These are phyloP conservation scores for Peromyscus eremicus DNA, from an alignment of 2,797 vertebrate species.

Conservation along the genomic window DNA sequence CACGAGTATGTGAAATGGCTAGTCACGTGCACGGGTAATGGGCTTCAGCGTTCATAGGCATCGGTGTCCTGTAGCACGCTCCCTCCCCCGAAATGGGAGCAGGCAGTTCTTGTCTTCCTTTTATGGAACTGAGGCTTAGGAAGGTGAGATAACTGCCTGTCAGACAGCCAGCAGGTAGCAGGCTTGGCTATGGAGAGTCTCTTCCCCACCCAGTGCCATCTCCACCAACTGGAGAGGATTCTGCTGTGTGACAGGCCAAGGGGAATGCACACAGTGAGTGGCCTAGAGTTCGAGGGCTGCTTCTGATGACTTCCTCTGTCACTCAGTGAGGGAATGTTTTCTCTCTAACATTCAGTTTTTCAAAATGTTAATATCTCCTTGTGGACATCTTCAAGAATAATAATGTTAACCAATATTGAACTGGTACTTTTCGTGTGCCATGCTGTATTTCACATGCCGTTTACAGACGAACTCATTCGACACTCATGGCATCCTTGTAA, in stretches of 20 bases:
- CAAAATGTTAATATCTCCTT: neutral
- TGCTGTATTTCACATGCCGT: neutral
- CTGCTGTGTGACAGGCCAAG: rapidly evolving
- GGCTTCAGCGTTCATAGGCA: too few species aligned
- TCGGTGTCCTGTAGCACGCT: neutral
- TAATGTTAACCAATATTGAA: neutral
- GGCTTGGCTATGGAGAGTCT: neutral
- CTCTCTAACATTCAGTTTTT: neutral
- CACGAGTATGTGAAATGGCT: neutral
- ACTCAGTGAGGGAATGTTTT: neutral
- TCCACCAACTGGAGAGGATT: neutral
- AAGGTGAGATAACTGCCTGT: neutral
- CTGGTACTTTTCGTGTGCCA: neutral
- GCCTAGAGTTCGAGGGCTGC: neutral
- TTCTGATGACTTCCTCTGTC: neutral
- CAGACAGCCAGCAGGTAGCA: neutral
- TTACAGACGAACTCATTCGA: neutral
- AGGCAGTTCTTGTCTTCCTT: neutral
- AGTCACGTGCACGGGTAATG: neutral
- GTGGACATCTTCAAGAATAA: neutral
- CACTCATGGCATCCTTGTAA: neutral
- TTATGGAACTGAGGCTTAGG: neutral
- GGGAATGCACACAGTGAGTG: neutral
- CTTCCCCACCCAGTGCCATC: neutral
- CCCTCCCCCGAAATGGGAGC: neutral